A percentile compares a stretch with the other conserved stretches of the same genome.
These are phyloP conservation scores for Cantharis nigra DNA, from an alignment of 2,888 invertebrate species.

Conservation along the genomic window DNA sequence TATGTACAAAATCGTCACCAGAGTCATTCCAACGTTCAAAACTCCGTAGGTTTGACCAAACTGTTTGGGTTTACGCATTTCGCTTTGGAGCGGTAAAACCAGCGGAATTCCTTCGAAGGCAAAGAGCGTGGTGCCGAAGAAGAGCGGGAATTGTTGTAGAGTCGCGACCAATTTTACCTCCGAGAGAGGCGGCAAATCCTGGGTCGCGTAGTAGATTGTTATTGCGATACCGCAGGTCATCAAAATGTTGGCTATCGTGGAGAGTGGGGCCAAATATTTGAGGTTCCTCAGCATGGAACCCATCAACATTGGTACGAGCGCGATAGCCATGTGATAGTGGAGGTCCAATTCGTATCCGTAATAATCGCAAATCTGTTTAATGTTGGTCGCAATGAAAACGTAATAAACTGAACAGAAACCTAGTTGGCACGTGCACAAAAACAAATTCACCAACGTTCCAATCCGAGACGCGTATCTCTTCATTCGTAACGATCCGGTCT, in stretches of 20 bases:
- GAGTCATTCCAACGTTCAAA: slow-evolving; percentile 84
- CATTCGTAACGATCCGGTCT: slow-evolving; percentile 69
- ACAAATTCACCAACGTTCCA: slow-evolving; percentile 77
- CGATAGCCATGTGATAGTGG: slow-evolving; percentile 74
- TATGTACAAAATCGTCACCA: slow-evolving; percentile 78
- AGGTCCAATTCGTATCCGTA: slow-evolving; percentile 66
- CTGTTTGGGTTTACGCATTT: slow-evolving; percentile 80
- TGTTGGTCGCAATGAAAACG: slow-evolving; percentile 88
- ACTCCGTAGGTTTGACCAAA: slow-evolving; percentile 85
- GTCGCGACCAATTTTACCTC: slow-evolving; percentile 67
- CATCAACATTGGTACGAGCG: slow-evolving; percentile 72
- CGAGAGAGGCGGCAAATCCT: slow-evolving; percentile 69
- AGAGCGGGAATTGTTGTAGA: slow-evolving; percentile 73
- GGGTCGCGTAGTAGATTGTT: slow-evolving; percentile 76
- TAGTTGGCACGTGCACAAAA: slow-evolving; percentile 93
- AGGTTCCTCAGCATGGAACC: slow-evolving; percentile 77
- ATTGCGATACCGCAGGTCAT: slow-evolving; percentile 76
- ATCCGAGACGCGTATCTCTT: slow-evolving; percentile 66
- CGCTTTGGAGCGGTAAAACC: slow-evolving; percentile 88
- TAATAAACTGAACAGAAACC: slow-evolving; percentile 98
- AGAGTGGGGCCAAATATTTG: slow-evolving; percentile 77
- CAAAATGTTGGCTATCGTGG: slow-evolving; percentile 76
- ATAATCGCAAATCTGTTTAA: slow-evolving; percentile 73
- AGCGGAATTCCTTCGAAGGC: slow-evolving; percentile 95
- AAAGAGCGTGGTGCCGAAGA: slow-evolving; percentile 93